Base-by-base conservation (phyloP, 1,140 invertebrate species). In the Habropoda laboriosa region DNA sequence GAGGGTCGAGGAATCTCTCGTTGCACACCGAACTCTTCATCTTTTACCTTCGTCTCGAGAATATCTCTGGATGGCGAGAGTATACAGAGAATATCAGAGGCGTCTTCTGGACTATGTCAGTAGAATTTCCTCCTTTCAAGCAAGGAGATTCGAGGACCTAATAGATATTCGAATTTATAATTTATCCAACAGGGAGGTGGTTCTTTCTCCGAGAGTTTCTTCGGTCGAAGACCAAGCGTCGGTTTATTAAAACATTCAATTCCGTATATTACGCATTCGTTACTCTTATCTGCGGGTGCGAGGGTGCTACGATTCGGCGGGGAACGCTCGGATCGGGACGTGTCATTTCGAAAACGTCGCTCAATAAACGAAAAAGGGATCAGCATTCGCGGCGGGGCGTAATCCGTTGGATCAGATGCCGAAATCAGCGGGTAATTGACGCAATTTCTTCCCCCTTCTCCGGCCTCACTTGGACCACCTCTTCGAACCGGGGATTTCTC, bases 381-480 rank as follows among this genome's bases (percentile, higher is more conserved):
- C 88, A 90, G 85, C 86, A 86, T 85, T 90, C 86, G 89, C 80
- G 90, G 91, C 83, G 83, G 85, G 87, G 63, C 80, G 86, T 92
- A 92, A 92, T 91, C 91, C 89, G 66, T 58, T n/a, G 79, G 89
- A 90, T 92, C 88, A 80, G 86, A 89, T 89, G 88, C 85, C 86
- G 86, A 91, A 92, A 92, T 92, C 91, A 91, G 89, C 90, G 89
- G 89, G 89, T 92, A 93, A 93, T 93, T 92, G 92, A 92, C 90
- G 92, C 91, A 89, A 92, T 92, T 92, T 91, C 89, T 90, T 84
- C 84, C 84, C 57, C 72, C 79, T 49, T 32, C 24, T 10, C 3
- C 13, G 12, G 8, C n/a, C 51, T 53, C 72, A 40, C 16, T n/a
- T 24, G 13, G 2, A 30, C 24, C 40, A 27, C 13, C 30, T 35